Base-by-base conservation (phyloP, 2,888 invertebrate species). In the Danaus chrysippus region DNA sequence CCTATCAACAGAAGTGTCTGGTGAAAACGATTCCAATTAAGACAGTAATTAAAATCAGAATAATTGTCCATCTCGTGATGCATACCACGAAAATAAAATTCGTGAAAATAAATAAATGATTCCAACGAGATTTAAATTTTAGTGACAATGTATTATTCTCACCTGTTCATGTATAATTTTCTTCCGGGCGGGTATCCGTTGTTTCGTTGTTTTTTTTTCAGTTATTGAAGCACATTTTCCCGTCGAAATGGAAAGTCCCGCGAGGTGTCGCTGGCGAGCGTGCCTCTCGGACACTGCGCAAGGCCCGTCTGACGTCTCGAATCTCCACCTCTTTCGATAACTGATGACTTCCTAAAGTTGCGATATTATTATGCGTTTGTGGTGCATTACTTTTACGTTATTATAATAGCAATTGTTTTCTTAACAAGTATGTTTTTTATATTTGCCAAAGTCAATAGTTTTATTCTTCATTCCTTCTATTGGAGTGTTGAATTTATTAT, bases 221-320 rank as follows among this genome's bases (percentile, higher is more conserved):
- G 61, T 58, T 53, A 59, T 53, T 65, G 65, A 64, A 70, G 70
- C 71, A 70, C 68, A 60, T 63, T 69, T 62, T 53, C 23, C 23
- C 34, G 69, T 67, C 76, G 72, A 75, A 76, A 74, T 62, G 73
- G 80, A 79, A 75, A 79, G 78, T 76, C 71, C 64, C 73, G 72
- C 69, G 75, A 73, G 72, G 78, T 76, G 79, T 71, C 71, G 73
- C 65, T 76, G 71, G 73, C 81, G 79, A 82, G 79, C 77, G 77
- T 79, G 81, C 73, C 73, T 68, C 70, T 70, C 68, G 67, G 68
- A 69, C 78, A 85, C 86, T 87, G 86, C 77, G 79, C 74, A 44
- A 34, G 71, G 73, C 70, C 67, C 9, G 54, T 54, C 17, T 17
- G 10, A 44, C 62, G 44, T 59, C 13, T 41, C 58, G 59, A 23